These are phyloP conservation scores for Agonopterix alstromeriana DNA, from an alignment of 2,888 invertebrate species.

Conservation along the genomic window DNA sequence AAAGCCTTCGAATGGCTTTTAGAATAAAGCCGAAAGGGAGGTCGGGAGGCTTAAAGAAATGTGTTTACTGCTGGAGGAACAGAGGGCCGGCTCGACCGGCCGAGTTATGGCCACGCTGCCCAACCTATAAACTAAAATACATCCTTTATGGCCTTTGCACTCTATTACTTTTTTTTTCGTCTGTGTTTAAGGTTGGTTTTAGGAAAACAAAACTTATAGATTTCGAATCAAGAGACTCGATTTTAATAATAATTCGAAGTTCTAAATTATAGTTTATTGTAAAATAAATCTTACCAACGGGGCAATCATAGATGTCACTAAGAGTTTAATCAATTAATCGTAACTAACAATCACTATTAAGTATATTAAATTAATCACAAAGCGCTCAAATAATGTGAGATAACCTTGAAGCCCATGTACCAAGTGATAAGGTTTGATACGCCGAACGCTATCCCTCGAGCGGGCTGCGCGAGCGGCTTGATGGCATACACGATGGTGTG, in stretches of 20 bases:
- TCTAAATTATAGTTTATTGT: background rate
- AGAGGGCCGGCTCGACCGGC: constrained; percentile 12
- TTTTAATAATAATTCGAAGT: background rate
- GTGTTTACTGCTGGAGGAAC: constrained; percentile 41
- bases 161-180: constrained; percentile 18
- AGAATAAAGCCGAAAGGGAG: constrained; percentile 48
- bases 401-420: constrained; percentile 48
- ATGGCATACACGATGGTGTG: constrained; percentile 81
- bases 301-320: background rate
- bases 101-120: constrained; percentile 16
- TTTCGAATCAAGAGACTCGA: too few relatives aligned
- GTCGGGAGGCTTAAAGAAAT: constrained; percentile 43
- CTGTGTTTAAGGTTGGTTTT: too few relatives aligned
- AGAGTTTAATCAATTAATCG: background rate
- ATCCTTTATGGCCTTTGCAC: constrained; percentile 25
- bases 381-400: constrained; percentile 29
- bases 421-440: constrained; percentile 36
- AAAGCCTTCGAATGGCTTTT: constrained; percentile 52
- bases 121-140: constrained; percentile 28
- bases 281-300: background rate
- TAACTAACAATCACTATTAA: too few relatives aligned
- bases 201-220: too few relatives aligned
- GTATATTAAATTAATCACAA: constrained; percentile 15
- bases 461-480: constrained; percentile 77
- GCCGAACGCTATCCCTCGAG: constrained; percentile 41